Conservation (phyloP, 2,888 invertebrate species). For the Eupithecia subumbrata region DNA sequence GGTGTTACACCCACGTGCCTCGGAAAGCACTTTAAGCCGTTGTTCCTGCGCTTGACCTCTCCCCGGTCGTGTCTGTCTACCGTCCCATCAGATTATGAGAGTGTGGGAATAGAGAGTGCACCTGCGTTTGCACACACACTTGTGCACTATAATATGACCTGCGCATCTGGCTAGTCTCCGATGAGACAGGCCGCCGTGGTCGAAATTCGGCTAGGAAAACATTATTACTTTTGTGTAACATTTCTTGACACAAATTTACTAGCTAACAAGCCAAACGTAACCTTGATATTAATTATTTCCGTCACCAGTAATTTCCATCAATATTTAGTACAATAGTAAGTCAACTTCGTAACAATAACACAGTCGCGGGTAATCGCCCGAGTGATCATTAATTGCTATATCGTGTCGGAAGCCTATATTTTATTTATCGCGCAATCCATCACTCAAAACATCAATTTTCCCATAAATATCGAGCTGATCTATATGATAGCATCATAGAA, state of each 20-base stretch:
- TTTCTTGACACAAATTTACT: background rate
- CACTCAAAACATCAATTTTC: constrained; percentile 31
- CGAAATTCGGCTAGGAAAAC: too few relatives aligned
- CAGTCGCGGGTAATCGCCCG: constrained; percentile 12
- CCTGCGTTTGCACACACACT: too few relatives aligned
- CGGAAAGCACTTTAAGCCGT: too few relatives aligned
- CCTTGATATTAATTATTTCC: background rate
- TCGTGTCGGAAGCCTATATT: constrained; percentile 28
- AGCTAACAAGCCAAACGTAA: background rate
- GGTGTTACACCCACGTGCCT: too few relatives aligned
- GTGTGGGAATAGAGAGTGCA: too few relatives aligned
- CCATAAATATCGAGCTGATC: background rate
- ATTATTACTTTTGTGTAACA: too few relatives aligned
- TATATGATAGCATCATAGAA: background rate
- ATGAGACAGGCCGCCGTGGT: too few relatives aligned
- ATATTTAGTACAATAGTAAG: background rate
- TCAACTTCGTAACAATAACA: constrained; percentile 12
- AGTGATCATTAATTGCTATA: constrained; percentile 31
- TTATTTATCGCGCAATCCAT: constrained; percentile 44
- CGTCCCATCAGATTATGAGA: too few relatives aligned
- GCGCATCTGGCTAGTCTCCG: too few relatives aligned
- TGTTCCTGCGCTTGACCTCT: too few relatives aligned
- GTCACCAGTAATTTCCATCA: background rate
- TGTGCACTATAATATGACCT: too few relatives aligned
- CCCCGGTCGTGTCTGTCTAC: too few relatives aligned